phyloP scores from a whole-genome alignment of 2,113 vertebrate species.

The Motacilla alba region DNA sequence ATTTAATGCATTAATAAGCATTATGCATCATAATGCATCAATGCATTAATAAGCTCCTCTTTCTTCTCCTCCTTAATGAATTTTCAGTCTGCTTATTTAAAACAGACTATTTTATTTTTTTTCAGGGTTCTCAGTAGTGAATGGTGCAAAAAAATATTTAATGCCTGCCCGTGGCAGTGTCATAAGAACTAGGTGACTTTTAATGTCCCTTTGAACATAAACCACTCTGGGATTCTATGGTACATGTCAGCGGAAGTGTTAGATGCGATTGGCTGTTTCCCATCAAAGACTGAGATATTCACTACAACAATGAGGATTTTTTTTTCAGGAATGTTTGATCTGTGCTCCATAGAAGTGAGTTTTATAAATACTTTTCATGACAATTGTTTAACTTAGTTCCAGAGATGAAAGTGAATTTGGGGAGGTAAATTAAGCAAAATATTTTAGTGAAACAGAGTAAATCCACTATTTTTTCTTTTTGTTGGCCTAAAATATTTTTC shows the following conservation, averaged over 20 bases:
- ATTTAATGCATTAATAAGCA: neutral
- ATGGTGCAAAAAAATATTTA: neutral
- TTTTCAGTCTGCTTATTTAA: neutral
- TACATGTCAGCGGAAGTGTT: neutral
- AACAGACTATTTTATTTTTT: neutral
- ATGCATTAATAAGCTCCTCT: neutral
- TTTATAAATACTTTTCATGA: neutral
- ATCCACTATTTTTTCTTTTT: neutral
- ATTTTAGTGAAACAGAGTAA: neutral
- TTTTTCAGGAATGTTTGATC: too few relatives aligned
- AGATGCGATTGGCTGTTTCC: neutral
- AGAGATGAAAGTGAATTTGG: neutral
- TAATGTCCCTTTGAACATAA: neutral
- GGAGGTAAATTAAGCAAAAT: neutral
- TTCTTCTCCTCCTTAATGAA: neutral
- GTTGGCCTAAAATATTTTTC: neutral
- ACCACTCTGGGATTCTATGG: neutral
- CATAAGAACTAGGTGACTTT: too few relatives aligned
- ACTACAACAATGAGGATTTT: neutral
- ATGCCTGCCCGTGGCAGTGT: neutral
- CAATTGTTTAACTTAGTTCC: neutral
- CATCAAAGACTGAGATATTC: neutral
- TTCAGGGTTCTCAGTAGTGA: neutral
- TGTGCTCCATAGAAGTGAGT: neutral
- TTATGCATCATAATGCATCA: too few relatives aligned